Conservation (phyloP, 2,888 invertebrate species). For the Galerucella pusilla region DNA sequence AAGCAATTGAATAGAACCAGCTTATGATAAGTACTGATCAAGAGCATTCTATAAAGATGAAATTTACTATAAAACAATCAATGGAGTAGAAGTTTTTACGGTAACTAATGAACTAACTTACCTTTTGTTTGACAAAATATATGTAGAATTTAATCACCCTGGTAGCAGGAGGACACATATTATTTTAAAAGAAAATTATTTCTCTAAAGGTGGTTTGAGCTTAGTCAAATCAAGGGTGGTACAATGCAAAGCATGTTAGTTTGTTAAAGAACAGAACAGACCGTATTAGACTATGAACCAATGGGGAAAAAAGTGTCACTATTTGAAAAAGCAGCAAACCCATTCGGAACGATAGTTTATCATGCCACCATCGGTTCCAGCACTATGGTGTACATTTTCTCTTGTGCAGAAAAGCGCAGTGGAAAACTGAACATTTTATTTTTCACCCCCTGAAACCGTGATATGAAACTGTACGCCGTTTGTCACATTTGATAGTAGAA, state of each 20-base stretch:
- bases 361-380: too few species aligned
- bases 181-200: conserved; percentile 23
- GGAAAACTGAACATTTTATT: too few species aligned
- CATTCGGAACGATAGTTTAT: too few species aligned
- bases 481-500: too few species aligned
- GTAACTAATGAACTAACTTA: conserved; percentile 1
- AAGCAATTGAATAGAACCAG: conserved; percentile 1
- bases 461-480: too few species aligned
- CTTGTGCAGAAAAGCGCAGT: too few species aligned
- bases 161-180: conserved; percentile 10
- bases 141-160: conserved; percentile 15
- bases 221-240: neutral
- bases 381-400: too few species aligned
- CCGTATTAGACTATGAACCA: too few species aligned
- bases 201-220: neutral
- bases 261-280: neutral
- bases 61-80: conserved; percentile 1
- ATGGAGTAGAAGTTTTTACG: neutral
- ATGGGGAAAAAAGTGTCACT: too few species aligned
- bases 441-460: too few species aligned
- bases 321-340: too few species aligned
- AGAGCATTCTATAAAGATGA: conserved; percentile 1
- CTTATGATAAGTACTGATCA: neutral
- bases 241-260: neutral
- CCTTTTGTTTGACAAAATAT: conserved; percentile 1